Percentiles rank a stretch among this genome's conserved stretches.
These are phyloP conservation scores for Oikopleura dioica DNA, from an alignment of 23 tunicate species.

Conservation along the genomic window DNA sequence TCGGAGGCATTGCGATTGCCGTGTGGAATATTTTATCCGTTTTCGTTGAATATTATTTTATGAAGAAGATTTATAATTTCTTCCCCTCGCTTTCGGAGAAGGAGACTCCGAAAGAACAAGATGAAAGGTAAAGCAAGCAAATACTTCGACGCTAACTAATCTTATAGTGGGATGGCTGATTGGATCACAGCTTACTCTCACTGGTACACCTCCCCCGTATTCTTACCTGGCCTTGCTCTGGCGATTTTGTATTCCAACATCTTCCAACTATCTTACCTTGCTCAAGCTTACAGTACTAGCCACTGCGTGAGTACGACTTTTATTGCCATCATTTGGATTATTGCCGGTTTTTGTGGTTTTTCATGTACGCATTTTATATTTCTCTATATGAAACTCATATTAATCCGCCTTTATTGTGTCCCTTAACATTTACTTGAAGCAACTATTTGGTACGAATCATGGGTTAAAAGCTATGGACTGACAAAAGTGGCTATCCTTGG, in stretches of 20 bases:
- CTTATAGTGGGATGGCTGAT: not conserved
- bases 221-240: not conserved
- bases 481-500: not conserved
- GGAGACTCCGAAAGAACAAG: not conserved
- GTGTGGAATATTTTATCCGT: not conserved
- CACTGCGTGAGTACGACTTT: not conserved
- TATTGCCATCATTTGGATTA: not conserved
- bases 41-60: not conserved
- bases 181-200: not conserved
- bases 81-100: not conserved
- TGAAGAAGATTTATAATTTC: not conserved
- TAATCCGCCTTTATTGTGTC: too few species aligned
- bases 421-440: too few species aligned
- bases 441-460: not conserved
- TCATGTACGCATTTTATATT: not conserved
- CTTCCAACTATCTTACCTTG: not conserved
- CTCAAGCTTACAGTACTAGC: not conserved
- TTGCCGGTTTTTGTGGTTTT: conserved; percentile 8
- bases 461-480: not conserved
- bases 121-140: too few species aligned
- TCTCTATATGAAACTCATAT: too few species aligned
- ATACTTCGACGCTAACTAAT: too few species aligned
- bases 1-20: not conserved
- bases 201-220: not conserved
- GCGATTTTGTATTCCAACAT: not conserved